Evolutionary conservation across 2,797 vertebrate genomes (phyloP), one percentile per base, ranked within the genome.

Genomic region (Hemibagrus guttatus): DNA sequence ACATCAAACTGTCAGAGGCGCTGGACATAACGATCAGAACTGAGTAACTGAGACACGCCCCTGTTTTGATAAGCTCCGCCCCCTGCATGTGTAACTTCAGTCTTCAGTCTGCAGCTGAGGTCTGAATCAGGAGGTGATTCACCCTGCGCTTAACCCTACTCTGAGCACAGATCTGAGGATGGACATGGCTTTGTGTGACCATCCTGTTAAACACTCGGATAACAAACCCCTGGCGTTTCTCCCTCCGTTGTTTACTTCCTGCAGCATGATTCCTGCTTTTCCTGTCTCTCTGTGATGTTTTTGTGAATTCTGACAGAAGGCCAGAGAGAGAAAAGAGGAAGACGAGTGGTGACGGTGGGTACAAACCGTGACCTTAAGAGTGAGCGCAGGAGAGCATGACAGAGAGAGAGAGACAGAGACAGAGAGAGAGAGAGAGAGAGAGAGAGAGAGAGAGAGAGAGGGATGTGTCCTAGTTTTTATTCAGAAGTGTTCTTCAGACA

Each of bases 281-380:
- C n/a, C n/a, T n/a, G n/a, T n/a, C n/a, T n/a, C n/a, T 69, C 61
- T 82, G 76, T 85, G 93, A 93, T 94, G 92, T 94, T 93, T 93
- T 94, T 92, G 94, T 87, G 83, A 89, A 72, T 89, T 84, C 61
- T 78, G 86, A 83, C 71, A 83, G 61, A 78, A 64, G 86, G 72
- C 81, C 86, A 83, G 86, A 16, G 71, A 86, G 85, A 86, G 75
- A 85, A 81, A 74, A 81, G 74, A 75, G n/a, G 7, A 72, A 69
- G 71, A 83, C 56, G 84, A 84, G 84, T 63, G 81, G 89, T 89
- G 88, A 88, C 56, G 69, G 86, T 85, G 83, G 86, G 85, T 87
- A 90, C 88, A 88, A 83, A 87, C 59, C 81, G 71, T 87, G 81
- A 87, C 86, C 86, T 87, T 87, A 68, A 87, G 86, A 88, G 88